These are phyloP conservation scores for Ispidina lecontei DNA, from an alignment of 2,797 vertebrate species.

Conservation along the genomic window DNA sequence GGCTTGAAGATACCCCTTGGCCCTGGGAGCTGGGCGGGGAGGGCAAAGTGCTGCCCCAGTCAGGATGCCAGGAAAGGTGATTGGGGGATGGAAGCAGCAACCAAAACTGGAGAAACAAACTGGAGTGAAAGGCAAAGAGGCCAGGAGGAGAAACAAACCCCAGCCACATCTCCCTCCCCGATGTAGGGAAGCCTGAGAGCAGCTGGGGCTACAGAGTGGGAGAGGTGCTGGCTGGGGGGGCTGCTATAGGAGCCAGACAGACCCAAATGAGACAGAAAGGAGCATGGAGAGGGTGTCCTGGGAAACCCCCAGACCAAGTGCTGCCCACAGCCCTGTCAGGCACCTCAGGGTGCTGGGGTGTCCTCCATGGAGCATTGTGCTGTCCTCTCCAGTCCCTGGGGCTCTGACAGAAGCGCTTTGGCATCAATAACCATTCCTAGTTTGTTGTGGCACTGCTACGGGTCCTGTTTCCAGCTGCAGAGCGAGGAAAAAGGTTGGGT, in stretches of 20 bases:
- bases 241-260: not conserved
- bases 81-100: not conserved
- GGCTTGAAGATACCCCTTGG: not conserved
- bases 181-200: not conserved
- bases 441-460: not conserved
- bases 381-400: not conserved
- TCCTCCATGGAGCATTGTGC: not conserved
- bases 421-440: not conserved
- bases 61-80: not conserved
- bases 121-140: not conserved
- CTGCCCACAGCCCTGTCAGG: not conserved
- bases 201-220: not conserved
- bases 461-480: slow-evolving; percentile 10
- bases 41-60: not conserved
- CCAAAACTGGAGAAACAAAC: not conserved
- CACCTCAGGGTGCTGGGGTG: not conserved
- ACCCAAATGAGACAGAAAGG: not conserved
- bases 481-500: not conserved
- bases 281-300: not conserved
- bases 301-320: not conserved
- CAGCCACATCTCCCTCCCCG: accelerated
- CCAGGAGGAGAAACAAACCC: not conserved
- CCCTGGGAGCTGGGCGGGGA: not conserved
- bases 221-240: not conserved
- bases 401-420: not conserved